Percentiles rank a stretch among this genome's conserved stretches.
These are phyloP conservation scores for Melitaea cinxia DNA, from an alignment of 1,140 invertebrate genomes.

Conservation along the genomic window DNA sequence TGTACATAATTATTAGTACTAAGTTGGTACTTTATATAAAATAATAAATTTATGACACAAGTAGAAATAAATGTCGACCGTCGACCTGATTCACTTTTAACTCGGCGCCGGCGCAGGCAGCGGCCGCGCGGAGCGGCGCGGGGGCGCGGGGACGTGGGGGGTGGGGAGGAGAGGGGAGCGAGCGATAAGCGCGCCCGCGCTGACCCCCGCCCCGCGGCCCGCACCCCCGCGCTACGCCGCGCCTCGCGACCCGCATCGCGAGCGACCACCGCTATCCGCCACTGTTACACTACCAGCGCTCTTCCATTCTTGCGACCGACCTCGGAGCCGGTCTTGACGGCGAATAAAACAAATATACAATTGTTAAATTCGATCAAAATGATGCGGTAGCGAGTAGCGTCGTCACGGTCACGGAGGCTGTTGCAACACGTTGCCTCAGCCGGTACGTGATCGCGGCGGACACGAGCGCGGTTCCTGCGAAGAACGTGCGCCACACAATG, in stretches of 20 bases:
- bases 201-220: constrained; percentile 18
- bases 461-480: constrained; percentile 16
- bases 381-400: too few relatives aligned
- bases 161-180: constrained; percentile 11
- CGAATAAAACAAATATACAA: not conserved
- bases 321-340: not conserved
- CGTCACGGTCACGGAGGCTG: constrained; percentile 1
- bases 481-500: constrained; percentile 22
- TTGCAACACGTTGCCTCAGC: constrained; percentile 8
- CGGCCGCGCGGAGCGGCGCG: constrained; percentile 22
- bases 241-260: constrained; percentile 6
- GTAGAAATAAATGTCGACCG: constrained; percentile 27
- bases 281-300: not conserved
- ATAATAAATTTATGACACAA: constrained; percentile 2
- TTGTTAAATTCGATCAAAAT: not conserved
- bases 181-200: constrained; percentile 46
- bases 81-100: constrained; percentile 33
- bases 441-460: constrained; percentile 11
- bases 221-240: constrained; percentile 14
- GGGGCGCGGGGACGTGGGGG: constrained; percentile 10
- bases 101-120: constrained; percentile 25
- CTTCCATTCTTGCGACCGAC: not conserved
- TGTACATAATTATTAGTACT: too few relatives aligned
- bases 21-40: not conserved
- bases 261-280: not conserved